phyloP scores from a whole-genome alignment of 2,113 vertebrate genomes.

The Sinocyclocheilus rhinocerous region DNA sequence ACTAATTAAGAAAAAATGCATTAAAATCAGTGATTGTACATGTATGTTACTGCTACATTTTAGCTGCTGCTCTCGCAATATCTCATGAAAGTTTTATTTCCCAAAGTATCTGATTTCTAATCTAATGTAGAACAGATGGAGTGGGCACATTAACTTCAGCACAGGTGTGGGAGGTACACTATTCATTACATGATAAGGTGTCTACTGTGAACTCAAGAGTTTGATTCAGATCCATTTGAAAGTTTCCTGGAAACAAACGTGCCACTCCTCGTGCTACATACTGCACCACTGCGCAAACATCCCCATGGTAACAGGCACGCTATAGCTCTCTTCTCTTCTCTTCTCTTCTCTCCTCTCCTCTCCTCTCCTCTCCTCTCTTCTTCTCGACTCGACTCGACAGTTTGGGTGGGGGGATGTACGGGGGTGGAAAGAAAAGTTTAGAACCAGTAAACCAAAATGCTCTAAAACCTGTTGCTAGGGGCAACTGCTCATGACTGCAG shows the following conservation, averaged over 20 bases:
- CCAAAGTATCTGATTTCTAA: neutral
- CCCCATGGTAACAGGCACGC: conserved; percentile 79
- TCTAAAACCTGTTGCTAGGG: conserved; percentile 51
- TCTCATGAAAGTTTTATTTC: too few relatives aligned
- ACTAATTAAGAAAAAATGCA: too few relatives aligned
- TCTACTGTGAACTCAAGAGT: conserved; percentile 60
- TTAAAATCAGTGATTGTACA: too few relatives aligned
- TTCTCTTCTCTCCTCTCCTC: conserved; percentile 43
- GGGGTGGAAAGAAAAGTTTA: conserved; percentile 7
- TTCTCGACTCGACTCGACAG: too few relatives aligned
- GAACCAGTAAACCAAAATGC: conserved; percentile 8
- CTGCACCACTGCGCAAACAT: conserved; percentile 75
- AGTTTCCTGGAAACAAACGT: conserved; percentile 69
- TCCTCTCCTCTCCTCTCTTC: conserved; percentile 28
- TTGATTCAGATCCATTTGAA: conserved; percentile 51
- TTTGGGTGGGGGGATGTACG: too few relatives aligned
- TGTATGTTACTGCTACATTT: neutral
- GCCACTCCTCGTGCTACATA: conserved; percentile 68
- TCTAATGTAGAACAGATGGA: conserved; percentile 31
- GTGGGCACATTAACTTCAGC: conserved; percentile 15
- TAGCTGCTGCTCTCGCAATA: neutral
- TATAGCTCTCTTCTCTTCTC: conserved; percentile 3
- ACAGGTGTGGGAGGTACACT: conserved; percentile 31
- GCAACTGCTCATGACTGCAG: conserved; percentile 48
- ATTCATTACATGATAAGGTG: conserved; percentile 53